Evolutionary conservation across 2,113 vertebrate species (phyloP), one percentile per base, ranked within the genome.

Genomic region (Neofelis nebulosa): DNA sequence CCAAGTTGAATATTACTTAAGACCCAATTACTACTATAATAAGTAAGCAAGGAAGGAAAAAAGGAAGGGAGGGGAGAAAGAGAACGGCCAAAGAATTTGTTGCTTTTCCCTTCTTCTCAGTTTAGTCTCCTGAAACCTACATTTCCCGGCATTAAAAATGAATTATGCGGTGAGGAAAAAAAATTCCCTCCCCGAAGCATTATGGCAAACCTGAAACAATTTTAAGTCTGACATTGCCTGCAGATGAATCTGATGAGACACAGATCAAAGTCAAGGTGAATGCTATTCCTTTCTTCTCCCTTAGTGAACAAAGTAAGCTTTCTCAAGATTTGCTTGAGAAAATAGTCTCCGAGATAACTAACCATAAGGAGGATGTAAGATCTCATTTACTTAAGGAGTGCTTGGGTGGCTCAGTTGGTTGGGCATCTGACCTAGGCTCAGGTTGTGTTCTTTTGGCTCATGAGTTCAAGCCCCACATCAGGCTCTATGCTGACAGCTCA

Each of bases 211-310:
- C n/a, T 78, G 55, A 92, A 98, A 97, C 88, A 93, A 91, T 97
- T 96, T 96, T 88, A 91, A 15, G 19, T 91, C 84, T 94, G 79
- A 90, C 95, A 96, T 97, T 94, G 95, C 50, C 85, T 92, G 84
- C 68, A 91, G 91, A n/a, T 83, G 50, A 65, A 71, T 80, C 55
- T 94, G 80, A 97, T 94, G 96, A 96, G 90, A 96, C 94, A 94
- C 57, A 74, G 90, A 90, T 95, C 69, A 97, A 97, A 97, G 84
- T 94, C 92, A 94, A 97, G 68, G 83, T 95, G 88, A 93, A 92
- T 71, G 33, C 2, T 11, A 88, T 73, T 38, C 33, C 23, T 76
- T 10, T 65, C 19, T 92, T 68, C 3, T 48, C n/a, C 23, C 25
- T 89, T 48, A 79, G 61, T 85, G 50, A 19, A 13, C 12, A 85